Base-by-base conservation (phyloP, 2,113 vertebrate genomes). In the Dermatemys mawii region DNA sequence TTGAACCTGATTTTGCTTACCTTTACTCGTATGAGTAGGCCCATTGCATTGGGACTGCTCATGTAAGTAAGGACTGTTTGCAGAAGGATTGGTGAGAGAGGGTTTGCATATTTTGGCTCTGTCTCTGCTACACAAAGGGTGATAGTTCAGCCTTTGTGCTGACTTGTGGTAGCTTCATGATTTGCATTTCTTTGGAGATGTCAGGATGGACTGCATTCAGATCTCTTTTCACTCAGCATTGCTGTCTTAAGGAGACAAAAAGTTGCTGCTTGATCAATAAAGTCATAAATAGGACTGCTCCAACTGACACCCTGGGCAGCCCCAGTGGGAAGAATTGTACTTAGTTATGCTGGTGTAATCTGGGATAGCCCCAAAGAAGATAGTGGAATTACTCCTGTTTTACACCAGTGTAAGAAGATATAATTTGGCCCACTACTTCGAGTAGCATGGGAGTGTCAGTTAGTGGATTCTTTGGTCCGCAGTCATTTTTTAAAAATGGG, bases 111-210 rank as follows among this genome's bases (percentile, higher is more conserved):
- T 92, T 89, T 90, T 51, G 87, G 60, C 41, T 41, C 83, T 46
- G 21, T 67, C 48, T 97, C 93, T 78, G 70, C 94, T 97, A 93
- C 96, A 92, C 73, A 51, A 81, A 85, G 85, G 84, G 41, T 46
- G 81, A 2, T 76, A 50, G 26, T 96, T 90, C 78, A 96, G 87
- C 80, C 87, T 95, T 96, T 97, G 96, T 96, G 57, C 86, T 96
- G 51, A 0, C 86, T 86, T 83, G 88, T 93, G 54, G 70, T 91
- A 46, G 87, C 90, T 91, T 89, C 89, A 13, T 44, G 1, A 76
- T 96, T 94, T 93, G 78, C 24, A 17, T 96, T 91, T 96, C 92
- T 60, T 78, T 73, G 90, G 92, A 78, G 87, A 93, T n/a, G 2
- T 11, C n/a, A 70, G 63, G 63, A 22, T 38, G n/a, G 53, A 75